These are phyloP conservation scores for Marasmarcha lunaedactyla DNA, from an alignment of 2,888 invertebrate species.

Conservation along the genomic window DNA sequence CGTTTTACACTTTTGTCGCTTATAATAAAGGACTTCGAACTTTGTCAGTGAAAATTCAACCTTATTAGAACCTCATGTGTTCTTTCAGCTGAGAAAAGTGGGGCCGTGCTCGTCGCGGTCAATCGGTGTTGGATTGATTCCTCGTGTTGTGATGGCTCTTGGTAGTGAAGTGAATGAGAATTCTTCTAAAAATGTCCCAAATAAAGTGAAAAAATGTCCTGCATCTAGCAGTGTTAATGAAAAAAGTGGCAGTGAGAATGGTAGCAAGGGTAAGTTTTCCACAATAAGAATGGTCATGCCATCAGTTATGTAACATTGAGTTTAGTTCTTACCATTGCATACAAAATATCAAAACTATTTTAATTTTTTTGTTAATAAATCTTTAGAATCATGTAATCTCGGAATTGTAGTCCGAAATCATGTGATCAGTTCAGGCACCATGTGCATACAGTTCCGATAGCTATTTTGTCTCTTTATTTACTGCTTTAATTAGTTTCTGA, in stretches of 20 bases:
- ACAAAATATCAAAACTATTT: conserved; percentile 3
- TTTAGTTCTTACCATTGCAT: conserved; percentile 26
- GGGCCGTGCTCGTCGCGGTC: conserved; percentile 62
- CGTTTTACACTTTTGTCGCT: neutral
- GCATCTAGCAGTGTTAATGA: conserved; percentile 49
- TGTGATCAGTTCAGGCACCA: conserved; percentile 30
- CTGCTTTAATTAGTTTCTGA: no score
- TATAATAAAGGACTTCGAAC: conserved; percentile 21
- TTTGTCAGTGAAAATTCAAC: conserved; percentile 55
- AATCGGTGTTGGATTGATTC: conserved; percentile 60
- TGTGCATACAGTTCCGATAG: conserved; percentile 10
- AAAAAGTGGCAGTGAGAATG: conserved; percentile 49
- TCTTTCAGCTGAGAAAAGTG: conserved; percentile 62
- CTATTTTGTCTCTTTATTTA: no score
- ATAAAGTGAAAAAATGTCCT: conserved; percentile 66
- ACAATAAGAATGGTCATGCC: conserved; percentile 41
- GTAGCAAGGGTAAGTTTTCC: conserved; percentile 54
- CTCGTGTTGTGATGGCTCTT: conserved; percentile 71
- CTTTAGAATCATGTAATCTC: no score
- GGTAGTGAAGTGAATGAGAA: conserved; percentile 71
- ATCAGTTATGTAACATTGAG: conserved; percentile 63
- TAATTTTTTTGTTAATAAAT: no score
- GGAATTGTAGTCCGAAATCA: conserved; percentile 24
- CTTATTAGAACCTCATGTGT: conserved; percentile 63
- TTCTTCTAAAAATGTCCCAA: conserved; percentile 52